Evolutionary conservation across 37 sponge, comb jelly and placozoan genomes (phyloP).

Genomic region (Halisarca cf. caerulea): DNA sequence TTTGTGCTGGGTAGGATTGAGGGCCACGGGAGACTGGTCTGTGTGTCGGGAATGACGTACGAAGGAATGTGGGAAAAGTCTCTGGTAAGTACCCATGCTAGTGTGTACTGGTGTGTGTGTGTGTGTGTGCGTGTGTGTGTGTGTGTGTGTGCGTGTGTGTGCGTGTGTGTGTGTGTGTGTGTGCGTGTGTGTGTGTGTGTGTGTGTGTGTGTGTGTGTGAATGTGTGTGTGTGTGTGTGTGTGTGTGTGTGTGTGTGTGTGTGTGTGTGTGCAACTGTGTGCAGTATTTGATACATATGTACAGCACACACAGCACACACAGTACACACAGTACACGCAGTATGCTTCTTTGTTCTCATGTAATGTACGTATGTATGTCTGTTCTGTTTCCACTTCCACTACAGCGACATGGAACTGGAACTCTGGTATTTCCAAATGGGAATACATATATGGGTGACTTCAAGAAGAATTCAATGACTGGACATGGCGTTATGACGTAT

Average conservation of each 20-base stretch:
- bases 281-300: too few species aligned
- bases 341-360: too few species aligned
- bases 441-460: slow-evolving; percentile 78
- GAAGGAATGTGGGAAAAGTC: slow-evolving; percentile 82
- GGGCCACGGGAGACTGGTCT: slow-evolving; percentile 63
- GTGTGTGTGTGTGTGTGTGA: too few species aligned
- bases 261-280: too few species aligned
- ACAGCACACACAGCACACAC: too few species aligned
- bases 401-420: slow-evolving; percentile 72
- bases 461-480: slow-evolving; percentile 58
- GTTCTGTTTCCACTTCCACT: neutral
- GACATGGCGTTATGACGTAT: slow-evolving; percentile 72
- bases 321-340: too few species aligned
- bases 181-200: too few species aligned
- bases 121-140: too few species aligned
- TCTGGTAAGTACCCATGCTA: slow-evolving; percentile 41
- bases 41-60: slow-evolving; percentile 68
- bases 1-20: slow-evolving; percentile 76
- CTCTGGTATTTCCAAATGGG: slow-evolving; percentile 35
- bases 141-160: too few species aligned
- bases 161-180: too few species aligned
- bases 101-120: neutral
- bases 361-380: neutral
- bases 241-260: too few species aligned
- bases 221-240: too few species aligned